Base-by-base conservation (phyloP, 53 echinoderm and acorn worm species). In the Paelopatides confundens region DNA sequence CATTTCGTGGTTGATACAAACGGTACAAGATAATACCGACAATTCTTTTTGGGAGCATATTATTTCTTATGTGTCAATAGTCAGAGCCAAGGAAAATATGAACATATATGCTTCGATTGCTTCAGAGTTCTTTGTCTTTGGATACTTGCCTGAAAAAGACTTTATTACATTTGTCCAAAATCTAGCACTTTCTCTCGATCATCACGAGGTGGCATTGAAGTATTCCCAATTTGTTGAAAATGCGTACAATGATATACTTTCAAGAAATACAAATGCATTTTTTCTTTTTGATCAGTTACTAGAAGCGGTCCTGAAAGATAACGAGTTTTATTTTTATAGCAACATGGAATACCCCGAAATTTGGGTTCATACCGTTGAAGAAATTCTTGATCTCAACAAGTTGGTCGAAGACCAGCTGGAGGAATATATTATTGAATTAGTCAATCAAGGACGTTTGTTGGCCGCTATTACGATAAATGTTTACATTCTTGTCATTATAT, bases 51-150 rank as follows among this genome's bases (percentile, higher is more conserved):
- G 79, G 79, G 79, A 76, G 15, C 65, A 31, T 29, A 40, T 95
- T 8, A 65, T 95, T 12, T 49, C 95, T 7, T 95, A 93, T 76
- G 47, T 86, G 26, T 87, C 89, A 67, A 31, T 93, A 35, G 82
- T 95, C 35, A 91, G 93, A 9, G 71, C 95, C 8, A 93, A 95
- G 70, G 95, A 95, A 54, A 84, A 84, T 62, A 76, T 87, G 7
- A 89, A 93, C 12, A 86, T 93, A 28, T 66, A 82, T 85, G 86
- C 85, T 34, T 83, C 95, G 14, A 82, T 89, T 71, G 93, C 86
- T 7, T 71, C 81, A 65, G 93, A 91, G 79, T 93, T 68, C 26
- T 89, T 77, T 38, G 52, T 91, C 11, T 81, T 81, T 27, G 86
- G 87, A 5, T 35, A 71, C 3, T 58, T 95, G 14, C 28, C 65